Conservation (phyloP, 2,113 vertebrate species). For the Circaetus gallicus region DNA sequence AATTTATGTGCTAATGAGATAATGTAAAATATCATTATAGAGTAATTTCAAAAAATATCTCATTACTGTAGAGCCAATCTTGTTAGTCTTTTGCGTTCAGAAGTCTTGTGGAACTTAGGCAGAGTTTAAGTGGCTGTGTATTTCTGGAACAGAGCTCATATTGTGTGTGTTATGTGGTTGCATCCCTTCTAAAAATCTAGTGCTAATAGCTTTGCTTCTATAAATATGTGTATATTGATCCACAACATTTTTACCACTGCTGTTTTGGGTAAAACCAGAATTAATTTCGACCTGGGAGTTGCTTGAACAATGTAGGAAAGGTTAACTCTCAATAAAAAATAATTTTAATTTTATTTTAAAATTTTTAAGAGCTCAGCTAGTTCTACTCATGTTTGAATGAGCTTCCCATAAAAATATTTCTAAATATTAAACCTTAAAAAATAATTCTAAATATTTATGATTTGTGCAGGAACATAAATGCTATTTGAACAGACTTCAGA, state of each 20-base stretch:
- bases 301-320: neutral
- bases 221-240: neutral
- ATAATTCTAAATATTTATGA: slow-evolving; percentile 9
- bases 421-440: neutral
- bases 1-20: slow-evolving; percentile 24
- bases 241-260: neutral
- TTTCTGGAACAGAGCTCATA: neutral
- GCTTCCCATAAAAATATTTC: neutral
- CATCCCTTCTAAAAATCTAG: neutral
- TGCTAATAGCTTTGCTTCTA: neutral
- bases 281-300: neutral
- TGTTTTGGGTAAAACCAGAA: neutral
- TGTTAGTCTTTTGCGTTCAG: neutral
- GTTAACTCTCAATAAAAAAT: neutral
- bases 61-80: neutral
- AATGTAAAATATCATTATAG: slow-evolving; percentile 1
- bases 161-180: neutral
- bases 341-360: neutral
- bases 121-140: neutral
- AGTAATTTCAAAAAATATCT: neutral
- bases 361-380: neutral
- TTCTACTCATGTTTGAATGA: neutral
- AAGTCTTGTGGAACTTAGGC: neutral
- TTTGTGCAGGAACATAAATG: neutral
- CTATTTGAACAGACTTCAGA: neutral